phyloP scores from a whole-genome alignment of 2,797 vertebrate genomes.

The Meriones psammophilus region DNA sequence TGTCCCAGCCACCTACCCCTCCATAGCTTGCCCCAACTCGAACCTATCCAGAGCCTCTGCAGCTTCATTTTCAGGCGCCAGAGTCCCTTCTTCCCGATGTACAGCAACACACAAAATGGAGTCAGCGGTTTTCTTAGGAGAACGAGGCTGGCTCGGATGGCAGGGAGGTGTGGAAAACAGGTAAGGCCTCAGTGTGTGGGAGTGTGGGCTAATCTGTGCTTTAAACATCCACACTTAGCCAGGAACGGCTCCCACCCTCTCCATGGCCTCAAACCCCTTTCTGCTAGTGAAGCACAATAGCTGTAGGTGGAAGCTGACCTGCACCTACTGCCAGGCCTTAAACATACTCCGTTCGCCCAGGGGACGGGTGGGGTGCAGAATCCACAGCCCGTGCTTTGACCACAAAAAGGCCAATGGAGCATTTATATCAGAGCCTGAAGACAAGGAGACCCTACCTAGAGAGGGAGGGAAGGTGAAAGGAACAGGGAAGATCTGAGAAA shows the following conservation, averaged over 20 bases:
- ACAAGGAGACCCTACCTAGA: background rate
- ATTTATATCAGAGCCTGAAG: background rate
- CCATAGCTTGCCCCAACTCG: background rate
- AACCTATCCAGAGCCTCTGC: background rate
- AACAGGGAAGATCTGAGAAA: background rate
- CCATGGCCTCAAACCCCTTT: background rate
- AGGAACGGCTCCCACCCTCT: background rate
- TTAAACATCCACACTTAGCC: background rate
- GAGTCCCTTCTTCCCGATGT: background rate
- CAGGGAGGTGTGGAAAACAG: background rate
- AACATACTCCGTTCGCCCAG: fast-evolving
- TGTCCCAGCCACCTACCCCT: fast-evolving
- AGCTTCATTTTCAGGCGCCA: background rate
- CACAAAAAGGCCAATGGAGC: background rate
- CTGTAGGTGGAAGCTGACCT: background rate
- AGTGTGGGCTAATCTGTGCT: background rate
- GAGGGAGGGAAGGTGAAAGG: background rate
- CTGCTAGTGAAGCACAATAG: background rate
- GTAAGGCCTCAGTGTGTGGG: fast-evolving
- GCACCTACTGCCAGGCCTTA: too few species aligned
- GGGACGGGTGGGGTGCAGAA: background rate
- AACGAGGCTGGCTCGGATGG: background rate
- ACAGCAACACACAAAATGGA: constrained; percentile 39
- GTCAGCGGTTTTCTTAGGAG: background rate
- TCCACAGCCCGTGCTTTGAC: background rate